Base-by-base conservation (phyloP, 2,888 invertebrate species). In the Belgica antarctica region DNA sequence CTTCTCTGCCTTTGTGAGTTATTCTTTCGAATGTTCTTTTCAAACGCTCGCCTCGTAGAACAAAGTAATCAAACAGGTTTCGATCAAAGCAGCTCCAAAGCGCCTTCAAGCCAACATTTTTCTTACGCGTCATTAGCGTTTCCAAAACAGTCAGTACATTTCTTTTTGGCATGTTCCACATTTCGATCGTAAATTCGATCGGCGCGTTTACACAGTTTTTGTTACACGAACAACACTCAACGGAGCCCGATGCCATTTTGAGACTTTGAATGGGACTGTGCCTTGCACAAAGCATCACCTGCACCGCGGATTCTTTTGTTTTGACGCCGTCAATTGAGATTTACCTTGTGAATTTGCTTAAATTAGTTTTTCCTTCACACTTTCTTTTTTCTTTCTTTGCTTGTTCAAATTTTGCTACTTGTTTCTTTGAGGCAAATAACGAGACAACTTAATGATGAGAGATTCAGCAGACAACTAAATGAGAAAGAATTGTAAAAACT, bases 381-480 rank as follows among this genome's bases (percentile, higher is more conserved):
- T 61, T 61, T 61, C 61, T 61, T 27, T 61, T 61, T 61, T 27
- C 25, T 19, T 22, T 61, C 61, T 28, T 15, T 27, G 1, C 61
- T 62, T 62, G 10, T 61, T 27, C n/a, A 25, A 25, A 61, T 28
- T 61, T 61, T 61, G 27, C 28, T 27, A 27, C 28, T 61, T 27
- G 12, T 19, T 22, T 61, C 61, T 28, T 15, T 27, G 1, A 15
- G 3, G 22, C 17, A 34, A 62, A 36, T 12, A 19, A 28, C 31
- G 19, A 19, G 15, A 15, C 41, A 41, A 66, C 66, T 66, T 28
- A 52, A 66, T 36, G 27, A 17, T 17, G 66, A 47, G 66, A 66
- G 66, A 28, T 66, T 66, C 52, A 66, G 52, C 66, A 47, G 47
- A 47, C 66, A 47, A 66, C 66, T 66, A 19, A 41, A 15, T 41